Percentiles rank a stretch among this genome's conserved stretches.
Conservation (phyloP, 2,888 invertebrate species). For the Byasa hedistus region DNA sequence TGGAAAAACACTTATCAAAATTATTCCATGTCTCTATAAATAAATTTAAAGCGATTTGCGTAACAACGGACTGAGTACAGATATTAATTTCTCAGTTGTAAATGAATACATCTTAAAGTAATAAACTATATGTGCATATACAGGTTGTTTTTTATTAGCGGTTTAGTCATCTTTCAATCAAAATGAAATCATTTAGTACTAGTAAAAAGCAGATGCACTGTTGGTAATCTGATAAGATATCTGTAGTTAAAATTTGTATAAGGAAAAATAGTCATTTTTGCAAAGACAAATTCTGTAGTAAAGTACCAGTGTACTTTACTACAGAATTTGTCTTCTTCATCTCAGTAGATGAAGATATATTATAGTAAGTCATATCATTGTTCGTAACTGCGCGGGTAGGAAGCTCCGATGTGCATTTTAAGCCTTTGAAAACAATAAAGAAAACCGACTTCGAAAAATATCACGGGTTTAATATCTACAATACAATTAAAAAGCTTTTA, state of each 20-base stretch:
- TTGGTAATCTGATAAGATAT: no score
- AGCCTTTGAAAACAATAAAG: no score
- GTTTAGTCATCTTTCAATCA: neutral
- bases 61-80: neutral
- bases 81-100: neutral
- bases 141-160: neutral
- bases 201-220: no score
- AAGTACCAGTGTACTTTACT: no score
- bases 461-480: neutral
- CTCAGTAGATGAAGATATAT: no score
- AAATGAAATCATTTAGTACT: neutral
- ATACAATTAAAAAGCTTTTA: neutral
- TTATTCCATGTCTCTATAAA: neutral
- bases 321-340: no score
- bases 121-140: neutral
- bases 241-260: no score
- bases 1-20: constrained; percentile 1
- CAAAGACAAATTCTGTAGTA: no score
- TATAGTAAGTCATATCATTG: no score
- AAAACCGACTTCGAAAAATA: neutral
- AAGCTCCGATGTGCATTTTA: no score
- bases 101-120: neutral
- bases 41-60: neutral
- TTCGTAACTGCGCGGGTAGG: no score
- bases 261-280: no score